Base-by-base conservation (phyloP, 2,113 vertebrate species). In the Tichodroma muraria region DNA sequence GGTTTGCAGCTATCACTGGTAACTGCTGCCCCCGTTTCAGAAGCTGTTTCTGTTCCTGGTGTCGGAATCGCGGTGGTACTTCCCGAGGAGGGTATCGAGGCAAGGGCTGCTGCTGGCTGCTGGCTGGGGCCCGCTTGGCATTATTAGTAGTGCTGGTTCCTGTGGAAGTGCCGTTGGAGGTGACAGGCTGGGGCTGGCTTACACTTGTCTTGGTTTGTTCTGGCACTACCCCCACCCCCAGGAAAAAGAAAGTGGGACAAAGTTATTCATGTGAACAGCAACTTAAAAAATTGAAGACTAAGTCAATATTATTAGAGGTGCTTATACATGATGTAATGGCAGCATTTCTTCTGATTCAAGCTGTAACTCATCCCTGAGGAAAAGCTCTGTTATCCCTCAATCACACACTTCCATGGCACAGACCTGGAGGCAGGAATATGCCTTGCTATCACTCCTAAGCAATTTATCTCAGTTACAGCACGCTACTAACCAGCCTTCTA, bases 51-150 rank as follows among this genome's bases (percentile, higher is more conserved):
- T 98, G 98, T 96, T 99, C 98, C 98, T 98, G 98, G 97, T 98
- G 98, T 97, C 98, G 98, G 97, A 98, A 98, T 97, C 98, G 98
- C 80, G 98, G 98, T 80, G 97, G 98, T 94, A 98, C 98, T 98
- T 99, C 97, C 94, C 98, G 98, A 96, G 98, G 98, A 94, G 97
- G 98, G 98, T 98, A 98, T 68, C 98, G 98, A 97, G 98, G 98
- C 97, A 97, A 98, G 97, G 97, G 97, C 94, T 96, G 97, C 97
- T 97, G 98, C 92, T 97, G 96, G 97, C 95, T 98, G 98, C 95
- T 98, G 98, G 98, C 97, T 98, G 97, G 89, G 98, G 98, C 98
- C 98, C 98, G 97, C 98, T 99, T 99, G 98, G 99, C 99, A 99
- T 99, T 97, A 98, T 99, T 99, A 97, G 98, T 93, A 98, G 98